Percentiles rank a stretch among this genome's conserved stretches.
phyloP scores from a whole-genome alignment of 2,113 vertebrate genomes.

The Hippocampus abdominalis region DNA sequence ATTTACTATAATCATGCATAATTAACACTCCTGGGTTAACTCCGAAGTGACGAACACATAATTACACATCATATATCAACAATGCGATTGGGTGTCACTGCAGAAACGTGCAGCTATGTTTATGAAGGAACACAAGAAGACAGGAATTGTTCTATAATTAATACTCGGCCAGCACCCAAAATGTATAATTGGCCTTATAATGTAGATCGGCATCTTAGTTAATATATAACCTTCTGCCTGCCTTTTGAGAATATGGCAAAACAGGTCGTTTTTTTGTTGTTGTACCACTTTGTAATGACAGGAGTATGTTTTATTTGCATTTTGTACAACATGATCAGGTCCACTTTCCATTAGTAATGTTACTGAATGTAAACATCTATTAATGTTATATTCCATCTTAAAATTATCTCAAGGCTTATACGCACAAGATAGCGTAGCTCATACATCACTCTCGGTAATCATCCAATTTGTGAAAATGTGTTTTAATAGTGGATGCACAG shows the following conservation, averaged over 20 bases:
- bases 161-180: neutral
- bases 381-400: neutral
- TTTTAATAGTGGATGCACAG: no score
- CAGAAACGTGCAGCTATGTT: neutral
- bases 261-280: no score
- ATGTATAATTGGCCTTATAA: no score
- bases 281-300: no score
- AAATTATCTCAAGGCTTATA: no score
- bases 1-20: constrained; percentile 2
- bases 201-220: no score
- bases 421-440: no score
- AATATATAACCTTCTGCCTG: no score
- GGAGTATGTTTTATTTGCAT: neutral
- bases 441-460: no score
- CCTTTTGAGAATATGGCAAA: no score
- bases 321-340: neutral
- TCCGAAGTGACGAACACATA: neutral
- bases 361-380: neutral
- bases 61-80: constrained; percentile 4
- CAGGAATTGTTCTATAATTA: neutral
- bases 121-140: neutral
- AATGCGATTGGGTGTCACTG: neutral
- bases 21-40: neutral
- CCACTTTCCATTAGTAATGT: neutral
- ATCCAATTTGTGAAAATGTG: no score